These are phyloP conservation scores for Bufo gargarizans DNA, from an alignment of 2,113 vertebrate species.

Conservation along the genomic window DNA sequence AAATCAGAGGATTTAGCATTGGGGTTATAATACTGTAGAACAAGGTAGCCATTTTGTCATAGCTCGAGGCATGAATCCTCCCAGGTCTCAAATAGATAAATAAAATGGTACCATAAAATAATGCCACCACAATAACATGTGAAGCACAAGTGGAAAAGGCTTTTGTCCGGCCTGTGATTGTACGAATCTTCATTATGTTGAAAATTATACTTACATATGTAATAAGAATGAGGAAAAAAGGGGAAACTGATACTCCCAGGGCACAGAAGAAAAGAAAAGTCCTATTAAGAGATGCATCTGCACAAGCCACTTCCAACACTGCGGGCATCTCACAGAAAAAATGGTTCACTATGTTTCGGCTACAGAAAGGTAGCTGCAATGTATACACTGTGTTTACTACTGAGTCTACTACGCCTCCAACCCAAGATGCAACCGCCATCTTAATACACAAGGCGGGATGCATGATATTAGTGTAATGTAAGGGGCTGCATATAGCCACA, in stretches of 20 bases:
- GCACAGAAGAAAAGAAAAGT: slow-evolving; percentile 26
- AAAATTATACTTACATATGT: slow-evolving; percentile 52
- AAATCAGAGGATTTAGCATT: slow-evolving; percentile 61
- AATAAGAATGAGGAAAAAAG: slow-evolving; percentile 47
- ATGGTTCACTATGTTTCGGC: slow-evolving; percentile 24
- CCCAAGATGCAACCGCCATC: slow-evolving; percentile 18
- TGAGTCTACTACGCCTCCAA: slow-evolving; percentile 24
- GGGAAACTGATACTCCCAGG: not conserved
- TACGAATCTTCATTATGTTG: slow-evolving; percentile 59
- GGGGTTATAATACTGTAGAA: slow-evolving; percentile 66
- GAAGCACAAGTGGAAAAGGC: slow-evolving; percentile 66
- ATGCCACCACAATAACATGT: slow-evolving; percentile 58
- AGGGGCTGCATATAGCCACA: slow-evolving; percentile 30
- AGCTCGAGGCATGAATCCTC: slow-evolving; percentile 59
- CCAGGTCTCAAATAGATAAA: slow-evolving; percentile 63
- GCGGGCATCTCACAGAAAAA: slow-evolving; percentile 20
- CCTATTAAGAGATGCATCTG: slow-evolving; percentile 18
- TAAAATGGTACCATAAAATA: slow-evolving; percentile 62
- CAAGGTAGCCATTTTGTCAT: slow-evolving; percentile 66
- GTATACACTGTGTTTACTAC: slow-evolving; percentile 11
- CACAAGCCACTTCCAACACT: not conserved
- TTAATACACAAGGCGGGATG: slow-evolving; percentile 7
- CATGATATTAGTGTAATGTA: slow-evolving; percentile 36
- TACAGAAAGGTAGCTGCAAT: slow-evolving; percentile 32
- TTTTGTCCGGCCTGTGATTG: slow-evolving; percentile 54